phyloP scores from a whole-genome alignment of 2,797 vertebrate species.

The Myiotriccus ornatus region DNA sequence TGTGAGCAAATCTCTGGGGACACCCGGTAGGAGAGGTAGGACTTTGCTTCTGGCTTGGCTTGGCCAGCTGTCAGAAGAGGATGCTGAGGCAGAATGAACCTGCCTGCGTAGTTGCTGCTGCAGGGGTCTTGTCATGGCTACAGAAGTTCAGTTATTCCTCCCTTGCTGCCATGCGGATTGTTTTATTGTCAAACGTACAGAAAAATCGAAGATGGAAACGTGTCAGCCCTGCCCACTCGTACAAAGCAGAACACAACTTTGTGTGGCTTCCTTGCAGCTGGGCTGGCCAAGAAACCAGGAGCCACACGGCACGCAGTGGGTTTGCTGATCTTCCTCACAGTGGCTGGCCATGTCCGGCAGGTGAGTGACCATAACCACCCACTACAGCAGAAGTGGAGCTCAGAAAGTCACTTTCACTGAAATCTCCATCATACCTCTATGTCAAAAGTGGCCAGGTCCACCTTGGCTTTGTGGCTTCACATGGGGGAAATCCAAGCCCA shows the following conservation, averaged over 20 bases:
- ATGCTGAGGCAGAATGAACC: not conserved
- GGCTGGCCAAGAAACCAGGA: not conserved
- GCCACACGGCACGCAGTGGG: fast-evolving
- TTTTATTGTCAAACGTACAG: not conserved
- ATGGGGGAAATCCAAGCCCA: fast-evolving
- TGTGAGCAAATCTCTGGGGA: not conserved
- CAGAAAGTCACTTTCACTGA: not conserved
- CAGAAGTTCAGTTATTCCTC: not conserved
- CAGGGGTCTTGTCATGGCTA: not conserved
- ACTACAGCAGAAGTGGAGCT: not conserved
- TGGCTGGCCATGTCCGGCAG: fast-evolving
- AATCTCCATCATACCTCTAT: not conserved
- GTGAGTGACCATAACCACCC: not conserved
- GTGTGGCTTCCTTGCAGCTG: not conserved
- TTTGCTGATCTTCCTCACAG: not conserved
- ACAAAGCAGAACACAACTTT: not conserved
- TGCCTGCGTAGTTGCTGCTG: not conserved
- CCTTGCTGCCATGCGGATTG: not conserved
- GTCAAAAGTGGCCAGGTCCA: not conserved
- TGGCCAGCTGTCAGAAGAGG: not conserved
- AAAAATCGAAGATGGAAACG: not conserved
- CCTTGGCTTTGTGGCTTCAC: not conserved
- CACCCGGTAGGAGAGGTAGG: not conserved
- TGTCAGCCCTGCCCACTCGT: not conserved
- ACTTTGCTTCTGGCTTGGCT: not conserved